These are phyloP conservation scores for Mactromeris polynyma DNA, from an alignment of 2,888 invertebrate species.

Conservation along the genomic window DNA sequence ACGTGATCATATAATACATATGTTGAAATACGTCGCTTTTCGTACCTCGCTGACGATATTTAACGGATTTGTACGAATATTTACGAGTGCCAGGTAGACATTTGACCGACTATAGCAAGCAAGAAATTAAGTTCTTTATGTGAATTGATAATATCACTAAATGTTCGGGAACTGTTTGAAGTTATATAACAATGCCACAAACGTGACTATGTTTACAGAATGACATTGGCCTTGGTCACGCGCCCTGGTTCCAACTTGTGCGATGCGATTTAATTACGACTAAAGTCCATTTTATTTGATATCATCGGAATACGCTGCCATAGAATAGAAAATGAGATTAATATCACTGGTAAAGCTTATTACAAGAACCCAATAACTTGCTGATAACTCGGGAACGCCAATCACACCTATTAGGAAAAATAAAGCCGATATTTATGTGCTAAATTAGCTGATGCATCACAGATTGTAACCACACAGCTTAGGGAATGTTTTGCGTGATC, in stretches of 20 bases:
- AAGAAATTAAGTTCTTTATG: too few species aligned
- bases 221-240: not conserved
- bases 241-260: not conserved
- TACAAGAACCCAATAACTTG: constrained; percentile 17
- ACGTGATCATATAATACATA: too few species aligned
- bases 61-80: too few species aligned
- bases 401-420: not conserved
- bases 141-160: too few species aligned
- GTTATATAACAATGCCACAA: not conserved
- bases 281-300: not conserved
- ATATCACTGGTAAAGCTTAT: not conserved
- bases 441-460: not conserved
- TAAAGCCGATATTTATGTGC: too few species aligned
- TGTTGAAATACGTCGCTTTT: too few species aligned
- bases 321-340: not conserved
- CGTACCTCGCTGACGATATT: too few species aligned
- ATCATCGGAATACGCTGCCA: not conserved
- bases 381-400: constrained; percentile 5
- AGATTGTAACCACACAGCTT: not conserved
- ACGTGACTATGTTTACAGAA: not conserved
- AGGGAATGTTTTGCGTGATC: not conserved
- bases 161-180: not conserved
- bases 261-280: not conserved
- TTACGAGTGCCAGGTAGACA: too few species aligned
- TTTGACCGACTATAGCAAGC: too few species aligned